A percentile compares a stretch with the other conserved stretches of the same genome.
These are phyloP conservation scores for Vidua macroura DNA, from an alignment of 2,113 vertebrate species.

Conservation along the genomic window DNA sequence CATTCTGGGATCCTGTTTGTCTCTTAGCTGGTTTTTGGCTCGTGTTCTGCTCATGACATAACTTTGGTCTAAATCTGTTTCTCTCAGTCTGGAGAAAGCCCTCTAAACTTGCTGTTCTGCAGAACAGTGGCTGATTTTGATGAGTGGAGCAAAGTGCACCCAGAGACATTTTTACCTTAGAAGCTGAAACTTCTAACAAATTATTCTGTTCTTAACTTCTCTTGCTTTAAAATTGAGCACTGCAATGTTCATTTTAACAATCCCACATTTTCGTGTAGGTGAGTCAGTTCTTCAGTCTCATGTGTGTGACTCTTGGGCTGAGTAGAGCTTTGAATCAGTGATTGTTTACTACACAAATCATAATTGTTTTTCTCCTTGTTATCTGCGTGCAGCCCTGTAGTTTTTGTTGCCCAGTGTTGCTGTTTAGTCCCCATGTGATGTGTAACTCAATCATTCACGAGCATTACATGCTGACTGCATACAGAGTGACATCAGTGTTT, in stretches of 20 bases:
- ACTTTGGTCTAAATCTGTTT: not conserved
- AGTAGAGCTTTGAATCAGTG: not conserved
- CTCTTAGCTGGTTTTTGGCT: not conserved
- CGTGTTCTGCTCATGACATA: accelerated
- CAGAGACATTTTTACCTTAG: not conserved
- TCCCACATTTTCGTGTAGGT: not conserved
- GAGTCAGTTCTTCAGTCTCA: not conserved
- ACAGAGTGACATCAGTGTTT: not conserved
- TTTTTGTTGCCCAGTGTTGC: not conserved
- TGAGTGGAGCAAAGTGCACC: not conserved
- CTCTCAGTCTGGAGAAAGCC: not conserved
- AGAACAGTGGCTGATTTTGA: not conserved
- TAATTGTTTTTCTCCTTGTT: not conserved
- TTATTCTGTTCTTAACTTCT: not conserved
- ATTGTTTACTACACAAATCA: not conserved
- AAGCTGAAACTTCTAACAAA: not conserved
- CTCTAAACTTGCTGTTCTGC: not conserved
- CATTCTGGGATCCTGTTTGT: not conserved
- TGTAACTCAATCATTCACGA: not conserved
- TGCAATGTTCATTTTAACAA: not conserved
- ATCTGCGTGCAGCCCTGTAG: not conserved
- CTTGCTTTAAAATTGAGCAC: not conserved
- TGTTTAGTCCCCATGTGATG: not conserved
- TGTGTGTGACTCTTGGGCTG: not conserved
- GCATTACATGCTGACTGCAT: not conserved